Evolutionary conservation across 2,113 vertebrate genomes (phyloP), one percentile per base, ranked within the genome.

Genomic region (Pachyramphus minor): DNA sequence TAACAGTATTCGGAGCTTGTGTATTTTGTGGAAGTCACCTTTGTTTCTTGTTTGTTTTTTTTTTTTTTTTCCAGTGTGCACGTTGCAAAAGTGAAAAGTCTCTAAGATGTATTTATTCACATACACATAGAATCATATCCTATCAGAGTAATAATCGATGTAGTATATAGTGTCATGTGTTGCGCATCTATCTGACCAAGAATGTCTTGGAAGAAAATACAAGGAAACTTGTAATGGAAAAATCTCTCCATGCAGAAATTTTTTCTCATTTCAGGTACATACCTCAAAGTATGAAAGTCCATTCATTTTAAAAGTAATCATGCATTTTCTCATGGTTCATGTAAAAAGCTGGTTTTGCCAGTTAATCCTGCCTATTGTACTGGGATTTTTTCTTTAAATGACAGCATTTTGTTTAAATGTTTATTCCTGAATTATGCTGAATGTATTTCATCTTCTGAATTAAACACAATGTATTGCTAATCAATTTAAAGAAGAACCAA

Each of bases 181-280:
- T 93, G 55, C 59, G 74, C 63, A 47, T 76, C 63, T 74, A 59
- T 91, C 60, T 86, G 49, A 84, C 85, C 64, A 86, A 28, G 25
- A 44, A 56, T 75, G 64, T 75, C 88, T 64, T 83, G 42, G 52
- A 75, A 84, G 47, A 78, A 82, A 71, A 63, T 92, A 92, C 60
- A 93, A 84, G 81, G 35, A 92, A 86, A 92, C 6, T 3, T 5
- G 80, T 84, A 93, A 96, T 91, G 66, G 84, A 96, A 93, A 96
- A 95, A 87, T 81, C 68, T 92, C 22, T 45, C 80, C 68, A 75
- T 87, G 80, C 52, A 95, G 91, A 95, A 87, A 47, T 76, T 90
- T 91, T 94, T 92, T 89, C 91, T 89, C 68, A 86, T 93, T 92
- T 89, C 55, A 84, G 47, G 60, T 62, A 78, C 50, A 80, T 27